phyloP scores from a whole-genome alignment of 2,888 invertebrate species.

The Boloria selene region DNA sequence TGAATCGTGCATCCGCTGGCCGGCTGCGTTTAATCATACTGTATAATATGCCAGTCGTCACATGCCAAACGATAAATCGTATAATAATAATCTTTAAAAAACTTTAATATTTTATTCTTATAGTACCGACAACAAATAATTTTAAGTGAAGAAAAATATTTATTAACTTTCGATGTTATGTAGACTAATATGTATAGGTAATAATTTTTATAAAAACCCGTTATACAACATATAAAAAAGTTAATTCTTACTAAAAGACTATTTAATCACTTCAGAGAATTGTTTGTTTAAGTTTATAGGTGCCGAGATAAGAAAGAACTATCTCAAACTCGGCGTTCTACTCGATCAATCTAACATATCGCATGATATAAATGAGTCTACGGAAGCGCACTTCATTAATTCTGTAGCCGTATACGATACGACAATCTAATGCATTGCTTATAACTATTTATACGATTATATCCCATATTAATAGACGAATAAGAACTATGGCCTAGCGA shows the following conservation, averaged over 20 bases:
- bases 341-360: constrained; percentile 24
- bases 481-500: neutral
- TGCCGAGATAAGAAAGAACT: constrained; percentile 15
- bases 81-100: neutral
- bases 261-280: neutral
- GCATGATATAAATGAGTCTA: constrained; percentile 19
- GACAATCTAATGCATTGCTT: constrained; percentile 9
- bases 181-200: too few species aligned
- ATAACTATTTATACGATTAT: constrained; percentile 14
- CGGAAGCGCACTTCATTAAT: constrained; percentile 70
- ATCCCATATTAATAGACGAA: neutral
- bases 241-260: neutral
- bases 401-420: constrained; percentile 46
- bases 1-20: constrained; percentile 59
- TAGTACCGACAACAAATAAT: too few species aligned
- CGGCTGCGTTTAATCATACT: constrained; percentile 39
- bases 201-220: too few species aligned
- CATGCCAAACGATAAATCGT: constrained; percentile 8
- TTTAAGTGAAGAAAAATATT: too few species aligned
- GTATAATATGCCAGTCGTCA: neutral
- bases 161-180: too few species aligned
- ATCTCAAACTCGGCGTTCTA: constrained; percentile 9
- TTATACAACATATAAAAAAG: too few species aligned
- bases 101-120: too few species aligned
- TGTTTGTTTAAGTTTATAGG: constrained; percentile 4